Conservation (phyloP, 2,888 invertebrate species). For the Scaptomyza cyrtandrae region DNA sequence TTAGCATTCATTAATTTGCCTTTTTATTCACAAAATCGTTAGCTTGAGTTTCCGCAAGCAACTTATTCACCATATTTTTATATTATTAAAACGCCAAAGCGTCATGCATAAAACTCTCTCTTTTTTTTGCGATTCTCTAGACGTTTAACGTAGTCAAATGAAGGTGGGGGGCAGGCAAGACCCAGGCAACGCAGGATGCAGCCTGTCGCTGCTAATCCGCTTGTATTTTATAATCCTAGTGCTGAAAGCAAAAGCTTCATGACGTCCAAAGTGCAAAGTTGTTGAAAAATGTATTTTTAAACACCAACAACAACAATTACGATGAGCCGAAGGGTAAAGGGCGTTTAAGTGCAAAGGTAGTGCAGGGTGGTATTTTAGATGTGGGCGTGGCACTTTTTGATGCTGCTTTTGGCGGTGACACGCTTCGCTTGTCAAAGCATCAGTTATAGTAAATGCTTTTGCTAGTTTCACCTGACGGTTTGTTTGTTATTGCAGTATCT, state of each 20-base stretch:
- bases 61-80: slow-evolving; percentile 40
- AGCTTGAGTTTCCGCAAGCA: slow-evolving; percentile 52
- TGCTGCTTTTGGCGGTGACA: slow-evolving; percentile 44
- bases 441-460: slow-evolving; percentile 4
- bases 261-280: slow-evolving; percentile 65
- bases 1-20: slow-evolving; percentile 48
- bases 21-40: slow-evolving; percentile 67
- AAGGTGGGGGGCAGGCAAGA: not conserved
- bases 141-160: slow-evolving; percentile 20
- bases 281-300: slow-evolving; percentile 68
- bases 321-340: slow-evolving; percentile 16
- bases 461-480: not conserved
- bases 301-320: slow-evolving; percentile 44
- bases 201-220: slow-evolving; percentile 65
- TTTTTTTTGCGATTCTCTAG: slow-evolving; percentile 58
- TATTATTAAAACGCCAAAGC: slow-evolving; percentile 61
- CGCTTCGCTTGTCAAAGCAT: slow-evolving; percentile 68
- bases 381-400: slow-evolving; percentile 6
- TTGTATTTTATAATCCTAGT: slow-evolving; percentile 73
- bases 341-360: slow-evolving; percentile 19
- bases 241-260: slow-evolving; percentile 60
- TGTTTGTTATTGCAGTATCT: not conserved
- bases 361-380: not conserved
- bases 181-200: slow-evolving; percentile 2
- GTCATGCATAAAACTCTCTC: slow-evolving; percentile 62